Evolutionary conservation across 2,888 invertebrate species (phyloP), one percentile per base, ranked within the genome.

Genomic region (Baccha elongata): DNA sequence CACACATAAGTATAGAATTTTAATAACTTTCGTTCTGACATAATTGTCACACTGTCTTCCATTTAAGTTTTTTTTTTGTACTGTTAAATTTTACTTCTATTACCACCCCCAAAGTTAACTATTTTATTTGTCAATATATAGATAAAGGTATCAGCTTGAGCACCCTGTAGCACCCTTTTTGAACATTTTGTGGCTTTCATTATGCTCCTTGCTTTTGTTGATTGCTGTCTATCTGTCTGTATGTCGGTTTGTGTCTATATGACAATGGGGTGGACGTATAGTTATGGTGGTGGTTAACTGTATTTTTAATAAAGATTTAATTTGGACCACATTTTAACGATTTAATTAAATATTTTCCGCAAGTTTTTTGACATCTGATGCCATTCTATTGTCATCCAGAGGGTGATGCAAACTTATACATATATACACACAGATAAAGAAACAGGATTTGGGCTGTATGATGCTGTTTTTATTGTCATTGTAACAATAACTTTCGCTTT

Each of bases 251-350:
- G 19, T 37, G 6, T 23, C 48, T 6, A 13, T 2, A n/a, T 10
- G 48, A 26, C 2, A 13, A 17, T n/a, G 17, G 4, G 23, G 26
- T 44, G 29, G 29, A 40, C 26, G 15, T 26, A 11, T 4, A n/a
- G 15, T 26, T 13, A 8, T 29, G 42, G 13, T 40, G 40, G 55
- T 8, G n/a, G 32, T 60, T 17, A 40, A 15, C 65, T 65, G 62
- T 78, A 68, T 62, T 73, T 84, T 84, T 84, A 84, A 84, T 84
- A 84, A 84, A 84, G 84, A 84, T 84, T 84, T 84, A 84, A 80
- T 80, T 75, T 80, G 75, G 60, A 65, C 71, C 74, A 81, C 84
- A 80, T 75, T 84, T 84, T 84, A 84, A 80, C 80, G 84, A 84
- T 80, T 84, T 84, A 84, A 84, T 84, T 84, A 84, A 84, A 84